These are phyloP conservation scores for Drosophila ficusphila DNA, from an alignment of 1,140 invertebrate genomes.

Conservation along the genomic window DNA sequence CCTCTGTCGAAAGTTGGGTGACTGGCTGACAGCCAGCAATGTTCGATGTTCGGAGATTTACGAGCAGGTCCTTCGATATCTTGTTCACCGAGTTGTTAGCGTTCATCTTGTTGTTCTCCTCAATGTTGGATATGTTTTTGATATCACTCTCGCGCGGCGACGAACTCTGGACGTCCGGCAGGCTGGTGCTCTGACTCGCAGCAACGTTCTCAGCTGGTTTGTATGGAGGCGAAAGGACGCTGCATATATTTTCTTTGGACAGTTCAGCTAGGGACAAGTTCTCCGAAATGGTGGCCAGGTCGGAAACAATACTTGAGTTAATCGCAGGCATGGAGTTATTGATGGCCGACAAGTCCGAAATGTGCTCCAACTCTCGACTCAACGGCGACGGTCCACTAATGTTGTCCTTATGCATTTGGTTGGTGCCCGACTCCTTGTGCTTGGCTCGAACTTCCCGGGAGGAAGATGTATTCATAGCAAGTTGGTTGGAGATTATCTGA, in stretches of 20 bases:
- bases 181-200: background rate
- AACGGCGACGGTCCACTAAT: constrained; percentile 54
- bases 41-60: constrained; percentile 58
- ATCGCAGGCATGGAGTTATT: constrained; percentile 86
- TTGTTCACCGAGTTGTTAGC: constrained; percentile 76
- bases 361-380: constrained; percentile 85
- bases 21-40: constrained; percentile 38
- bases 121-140: constrained; percentile 70
- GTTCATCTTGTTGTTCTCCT: constrained; percentile 84
- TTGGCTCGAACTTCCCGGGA: constrained; percentile 47
- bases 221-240: constrained; percentile 1
- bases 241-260: constrained; percentile 49
- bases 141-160: constrained; percentile 18
- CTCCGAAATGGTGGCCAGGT: constrained; percentile 94
- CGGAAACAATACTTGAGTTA: constrained; percentile 84
- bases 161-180: background rate
- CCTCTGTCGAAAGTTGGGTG: constrained; percentile 84
- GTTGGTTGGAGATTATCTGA: constrained; percentile 89
- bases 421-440: constrained; percentile 29
- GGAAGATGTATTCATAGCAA: constrained; percentile 25
- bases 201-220: constrained; percentile 19
- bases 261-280: constrained; percentile 88
- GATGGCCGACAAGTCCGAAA: constrained; percentile 87
- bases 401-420: constrained; percentile 75
- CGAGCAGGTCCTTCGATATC: constrained; percentile 71